Evolutionary conservation across 2,113 vertebrate genomes (phyloP), one percentile per base, ranked within the genome.

Genomic region (Tachysurus fulvidraco): DNA sequence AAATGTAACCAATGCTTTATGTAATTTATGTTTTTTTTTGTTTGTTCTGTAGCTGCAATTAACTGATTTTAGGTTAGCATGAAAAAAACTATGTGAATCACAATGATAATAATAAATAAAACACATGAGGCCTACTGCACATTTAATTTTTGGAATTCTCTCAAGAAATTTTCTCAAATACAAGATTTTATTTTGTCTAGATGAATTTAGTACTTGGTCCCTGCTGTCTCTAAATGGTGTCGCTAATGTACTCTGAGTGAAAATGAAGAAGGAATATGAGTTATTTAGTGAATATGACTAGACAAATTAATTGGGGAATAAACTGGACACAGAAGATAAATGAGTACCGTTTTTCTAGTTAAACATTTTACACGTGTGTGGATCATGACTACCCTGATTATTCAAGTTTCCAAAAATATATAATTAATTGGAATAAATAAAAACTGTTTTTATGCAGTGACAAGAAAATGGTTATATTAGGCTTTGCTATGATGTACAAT

Each of bases 401-500:
- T 69, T 46, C 36, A 76, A 76, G 46, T 85, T 78, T 64, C 23
- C 17, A 41, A 79, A 59, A 64, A 54, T 4, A 65, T 10, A 78
- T 21, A 65, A 76, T 69, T 28, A 76, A 83, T 65, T 65, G 14
- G n/a, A 71, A 71, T 64, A 46, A 25, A 85, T 62, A 74, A 80
- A 46, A 83, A 86, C 88, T 83, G 80, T n/a, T 28, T 55, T 78
- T 60, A 46, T 55, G 12, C 36, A 84, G 46, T 14, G 14, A 74
- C 67, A 54, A 55, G 46, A 57, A 46, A 30, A 30, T 17, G 44
- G 8, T 30, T 52, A 25, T 52, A 55, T 52, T 74, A 65, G 17
- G 67, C 41, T 44, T 36, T 86, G 80, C 67, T 41, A 46, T 19
- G 36, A 8, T 16, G 25, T 55, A 30, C 64, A 36, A 36, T 12